A percentile compares a stretch with the other conserved stretches of the same genome.
These are phyloP conservation scores for Helarctos malayanus DNA, from an alignment of 2,797 vertebrate genomes.

Conservation along the genomic window DNA sequence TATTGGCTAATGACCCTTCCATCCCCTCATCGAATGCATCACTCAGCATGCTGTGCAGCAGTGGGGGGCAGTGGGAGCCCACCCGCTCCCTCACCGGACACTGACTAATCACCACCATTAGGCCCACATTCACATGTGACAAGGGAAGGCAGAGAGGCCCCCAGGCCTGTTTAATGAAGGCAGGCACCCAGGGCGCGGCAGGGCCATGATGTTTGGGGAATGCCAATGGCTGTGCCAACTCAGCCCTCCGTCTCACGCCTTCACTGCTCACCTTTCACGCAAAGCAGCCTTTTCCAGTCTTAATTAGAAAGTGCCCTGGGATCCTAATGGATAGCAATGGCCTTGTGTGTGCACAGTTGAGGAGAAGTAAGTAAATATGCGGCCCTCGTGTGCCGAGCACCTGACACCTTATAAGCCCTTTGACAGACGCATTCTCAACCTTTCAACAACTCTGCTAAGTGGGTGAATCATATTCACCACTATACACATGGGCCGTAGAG, in stretches of 20 bases:
- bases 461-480: background rate
- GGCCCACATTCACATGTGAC: conserved; percentile 84
- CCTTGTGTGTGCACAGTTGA: background rate
- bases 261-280: background rate
- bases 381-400: accelerated
- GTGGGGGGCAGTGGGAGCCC: conserved; percentile 69
- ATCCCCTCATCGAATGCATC: conserved; percentile 81
- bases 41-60: conserved; percentile 79
- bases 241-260: background rate
- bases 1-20: conserved; percentile 87
- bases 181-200: accelerated
- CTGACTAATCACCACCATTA: conserved; percentile 91
- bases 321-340: too few relatives aligned
- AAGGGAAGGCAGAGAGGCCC: conserved; percentile 77
- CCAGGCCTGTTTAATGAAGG: conserved; percentile 80
- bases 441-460: background rate
- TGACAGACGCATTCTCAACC: accelerated
- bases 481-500: background rate
- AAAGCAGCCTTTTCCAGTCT: background rate
- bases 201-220: accelerated
- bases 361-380: background rate
- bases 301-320: background rate
- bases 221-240: accelerated
- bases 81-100: conserved; percentile 85
- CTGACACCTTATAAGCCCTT: accelerated